Percentiles rank a stretch among this genome's conserved stretches.
These are phyloP conservation scores for Thryonomys swinderianus DNA, from an alignment of 2,113 vertebrate species.

Conservation along the genomic window DNA sequence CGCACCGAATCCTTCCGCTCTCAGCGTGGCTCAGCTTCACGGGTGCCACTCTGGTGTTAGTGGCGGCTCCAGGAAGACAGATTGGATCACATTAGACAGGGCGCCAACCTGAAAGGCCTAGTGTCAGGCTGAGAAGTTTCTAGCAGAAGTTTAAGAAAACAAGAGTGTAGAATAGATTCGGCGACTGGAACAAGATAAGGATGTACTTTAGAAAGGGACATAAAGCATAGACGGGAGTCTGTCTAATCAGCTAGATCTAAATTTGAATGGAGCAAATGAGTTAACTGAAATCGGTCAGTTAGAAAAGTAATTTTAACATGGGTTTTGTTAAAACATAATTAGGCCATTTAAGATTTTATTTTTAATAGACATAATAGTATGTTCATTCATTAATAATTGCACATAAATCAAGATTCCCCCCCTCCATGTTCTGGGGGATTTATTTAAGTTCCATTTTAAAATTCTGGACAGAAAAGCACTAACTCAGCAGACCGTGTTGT, in stretches of 20 bases:
- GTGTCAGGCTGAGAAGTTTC: background rate
- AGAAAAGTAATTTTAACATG: background rate
- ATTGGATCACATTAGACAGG: background rate
- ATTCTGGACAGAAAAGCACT: background rate
- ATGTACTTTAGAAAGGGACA: background rate
- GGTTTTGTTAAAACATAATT: background rate
- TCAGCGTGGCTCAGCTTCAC: background rate
- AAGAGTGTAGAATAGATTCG: background rate
- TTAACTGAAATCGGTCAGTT: background rate
- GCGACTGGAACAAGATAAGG: background rate
- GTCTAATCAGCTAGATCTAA: background rate
- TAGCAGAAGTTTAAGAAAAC: background rate
- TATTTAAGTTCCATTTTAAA: background rate
- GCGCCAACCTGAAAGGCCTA: background rate
- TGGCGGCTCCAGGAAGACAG: background rate
- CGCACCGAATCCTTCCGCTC: background rate
- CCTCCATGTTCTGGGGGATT: fast-evolving
- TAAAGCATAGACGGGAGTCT: background rate
- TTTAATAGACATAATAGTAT: background rate
- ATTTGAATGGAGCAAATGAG: background rate
- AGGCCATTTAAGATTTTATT: background rate
- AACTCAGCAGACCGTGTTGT: background rate
- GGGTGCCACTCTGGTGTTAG: background rate
- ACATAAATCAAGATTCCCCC: no score
- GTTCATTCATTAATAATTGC: background rate